phyloP scores from a whole-genome alignment of 2,888 invertebrate species.

The Ormyrus thymus region DNA sequence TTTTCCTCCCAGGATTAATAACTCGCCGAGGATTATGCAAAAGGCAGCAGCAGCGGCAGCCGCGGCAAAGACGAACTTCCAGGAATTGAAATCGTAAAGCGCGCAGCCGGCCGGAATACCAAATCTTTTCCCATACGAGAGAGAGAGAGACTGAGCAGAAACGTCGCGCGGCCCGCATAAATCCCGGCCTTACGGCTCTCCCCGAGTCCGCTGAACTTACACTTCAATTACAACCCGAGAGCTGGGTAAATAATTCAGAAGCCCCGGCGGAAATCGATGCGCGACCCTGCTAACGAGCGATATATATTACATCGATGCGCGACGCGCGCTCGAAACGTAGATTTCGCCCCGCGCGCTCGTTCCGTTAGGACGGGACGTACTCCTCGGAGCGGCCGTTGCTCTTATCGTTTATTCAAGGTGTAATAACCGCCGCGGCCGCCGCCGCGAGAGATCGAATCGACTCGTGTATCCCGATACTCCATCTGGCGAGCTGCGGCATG shows the following conservation, averaged over 20 bases:
- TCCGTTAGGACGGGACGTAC: too few relatives aligned
- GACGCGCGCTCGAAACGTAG: neutral
- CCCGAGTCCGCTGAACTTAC: slow-evolving; percentile 5
- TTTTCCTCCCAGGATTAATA: slow-evolving; percentile 33
- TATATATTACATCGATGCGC: neutral
- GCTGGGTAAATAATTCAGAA: slow-evolving; percentile 31
- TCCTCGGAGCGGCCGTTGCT: too few relatives aligned
- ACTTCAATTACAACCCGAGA: slow-evolving; percentile 24
- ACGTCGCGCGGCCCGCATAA: slow-evolving; percentile 53
- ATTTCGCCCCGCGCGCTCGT: too few relatives aligned
- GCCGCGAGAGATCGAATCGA: too few relatives aligned
- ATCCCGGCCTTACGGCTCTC: slow-evolving; percentile 13
- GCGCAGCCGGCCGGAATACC: slow-evolving; percentile 50
- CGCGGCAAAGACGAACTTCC: slow-evolving; percentile 20
- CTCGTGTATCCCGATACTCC: too few relatives aligned
- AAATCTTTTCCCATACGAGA: slow-evolving; percentile 51
- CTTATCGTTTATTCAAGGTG: too few relatives aligned
- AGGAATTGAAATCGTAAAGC: slow-evolving; percentile 66
- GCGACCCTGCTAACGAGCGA: neutral
- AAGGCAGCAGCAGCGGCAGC: neutral
- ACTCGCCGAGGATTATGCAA: neutral
- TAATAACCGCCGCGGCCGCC: too few relatives aligned
- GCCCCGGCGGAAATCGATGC: slow-evolving; percentile 5
- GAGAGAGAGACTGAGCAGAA: neutral
- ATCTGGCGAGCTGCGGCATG: too few relatives aligned